These are phyloP conservation scores for Ptychadena robeensis DNA, from an alignment of 2,797 vertebrate genomes.

Conservation along the genomic window DNA sequence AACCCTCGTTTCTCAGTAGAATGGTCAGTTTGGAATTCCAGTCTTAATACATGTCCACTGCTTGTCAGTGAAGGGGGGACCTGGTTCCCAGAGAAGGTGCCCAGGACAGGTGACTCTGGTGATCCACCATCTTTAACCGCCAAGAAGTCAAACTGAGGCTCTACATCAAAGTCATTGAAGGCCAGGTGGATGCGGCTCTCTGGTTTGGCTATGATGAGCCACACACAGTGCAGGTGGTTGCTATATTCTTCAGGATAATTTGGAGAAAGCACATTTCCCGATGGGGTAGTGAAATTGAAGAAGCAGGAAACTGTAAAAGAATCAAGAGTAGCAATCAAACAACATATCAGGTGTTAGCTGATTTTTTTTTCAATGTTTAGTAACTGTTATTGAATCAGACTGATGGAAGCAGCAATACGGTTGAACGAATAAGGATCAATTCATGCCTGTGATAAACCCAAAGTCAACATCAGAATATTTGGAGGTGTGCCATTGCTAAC, in stretches of 20 bases:
- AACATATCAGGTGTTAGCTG: not conserved
- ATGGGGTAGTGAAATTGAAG: conserved; percentile 97
- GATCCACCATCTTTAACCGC: conserved; percentile 94
- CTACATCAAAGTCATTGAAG: conserved; percentile 98
- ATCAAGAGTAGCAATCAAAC: conserved; percentile 59
- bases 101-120: conserved; percentile 92
- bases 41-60: conserved; percentile 89
- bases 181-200: conserved; percentile 96
- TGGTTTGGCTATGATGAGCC: conserved; percentile 93
- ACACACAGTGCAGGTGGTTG: conserved; percentile 97
- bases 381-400: not conserved
- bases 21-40: conserved; percentile 98
- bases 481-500: too few relatives aligned
- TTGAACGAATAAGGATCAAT: too few relatives aligned
- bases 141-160: conserved; percentile 97
- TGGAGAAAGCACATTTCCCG: conserved; percentile 91
- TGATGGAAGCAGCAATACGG: not conserved
- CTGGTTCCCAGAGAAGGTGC: conserved; percentile 92
- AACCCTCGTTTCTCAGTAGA: conserved; percentile 96
- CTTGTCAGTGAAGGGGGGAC: conserved; percentile 95
- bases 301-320: conserved; percentile 91
- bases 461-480: too few relatives aligned
- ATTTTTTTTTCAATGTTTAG: not conserved
- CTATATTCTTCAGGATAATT: conserved; percentile 98
- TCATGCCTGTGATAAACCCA: too few relatives aligned